Base-by-base conservation (phyloP, 2,797 vertebrate species). In the Xiphophorus birchmanni region DNA sequence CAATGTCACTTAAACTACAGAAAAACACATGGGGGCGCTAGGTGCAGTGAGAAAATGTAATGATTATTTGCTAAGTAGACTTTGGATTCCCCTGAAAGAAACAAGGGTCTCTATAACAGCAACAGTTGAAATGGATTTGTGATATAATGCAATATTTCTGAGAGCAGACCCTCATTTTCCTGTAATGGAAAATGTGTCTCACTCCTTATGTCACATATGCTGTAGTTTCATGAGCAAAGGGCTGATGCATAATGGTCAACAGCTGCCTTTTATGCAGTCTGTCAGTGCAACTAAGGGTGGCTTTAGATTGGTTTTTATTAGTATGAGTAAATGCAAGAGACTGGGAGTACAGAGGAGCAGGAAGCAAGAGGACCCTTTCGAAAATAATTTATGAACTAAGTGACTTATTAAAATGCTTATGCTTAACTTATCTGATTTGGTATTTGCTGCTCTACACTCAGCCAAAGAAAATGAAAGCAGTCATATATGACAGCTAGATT, bases 201-300 rank as follows among this genome's bases (percentile, higher is more conserved):
- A 94, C 94, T 90, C 93, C 92, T 96, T 93, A 87, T 92, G 94
- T 94, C 93, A 96, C 90, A 93, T 94, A 95, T 94, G 26, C 18
- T 63, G 44, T 63, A 95, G 93, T 90, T 92, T 90, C 80, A 94
- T 88, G 86, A 91, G 37, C 79, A 91, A 91, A 92, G 89, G 92
- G 91, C 89, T 88, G 79, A 87, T 88, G 67, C 80, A 78, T 97
- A 96, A 97, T 96, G 78, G 82, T 88, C 93, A 96, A 93, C 96
- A 94, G 93, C 92, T 95, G 93, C 84, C 65, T 79, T 91, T 88
- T 83, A 82, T 74, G 80, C 77, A 86, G 73, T 76, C 84, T 92
- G 83, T 91, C 78, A 84, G 48, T 23, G 35, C 84, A 89, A 90
- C 47, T 23, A 32, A 83, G 79, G 78, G 88, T 80, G 89, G 80